Evolutionary conservation across 2,888 invertebrate species (phyloP), one percentile per base, ranked within the genome.

Genomic region (Metellina segmentata): DNA sequence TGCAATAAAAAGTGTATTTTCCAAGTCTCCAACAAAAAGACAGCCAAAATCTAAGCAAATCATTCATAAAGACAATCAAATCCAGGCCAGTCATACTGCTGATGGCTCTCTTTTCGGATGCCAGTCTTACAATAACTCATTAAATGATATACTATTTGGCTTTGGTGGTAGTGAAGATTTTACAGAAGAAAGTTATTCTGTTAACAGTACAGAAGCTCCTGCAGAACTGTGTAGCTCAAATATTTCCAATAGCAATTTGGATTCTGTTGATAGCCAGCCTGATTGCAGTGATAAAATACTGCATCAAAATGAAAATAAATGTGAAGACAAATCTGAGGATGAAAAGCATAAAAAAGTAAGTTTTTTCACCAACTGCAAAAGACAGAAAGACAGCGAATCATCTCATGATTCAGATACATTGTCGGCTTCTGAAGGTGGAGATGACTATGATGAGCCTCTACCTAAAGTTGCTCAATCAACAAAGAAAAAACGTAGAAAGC

Each of bases 141-240:
- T 91, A 71, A 87, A 87, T 91, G 91, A 91, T 48, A 82, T 91
- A 52, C 71, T 91, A 48, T 79, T 81, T 82, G 78, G 87, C 19
- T 77, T 82, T 77, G 61, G 19, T 75, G 85, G 69, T 8, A 61
- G 19, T 61, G 89, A 85, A 51, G 77, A 77, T 72, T 83, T 85
- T 53, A 53, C 53, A 7, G 83, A 83, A 51, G 88, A 88, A 72
- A 53, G 16, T 34, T 70, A 49, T 86, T 69, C 77, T 52, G 16
- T 72, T 34, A 53, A 74, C 72, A n/a, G 13, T 61, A 9, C 49
- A 20, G 81, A 79, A 16, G 78, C 20, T 71, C 79, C 86, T 79
- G 16, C 19, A 16, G 70, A 70, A 70, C 5, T 8, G 19, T 20
- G 70, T 34, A 11, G 48, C 9, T 85, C 61, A 48, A 75, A 85